Percentiles rank a stretch among this genome's conserved stretches.
Conservation (phyloP, 1,140 invertebrate genomes). For the Eurosta solidaginis region DNA sequence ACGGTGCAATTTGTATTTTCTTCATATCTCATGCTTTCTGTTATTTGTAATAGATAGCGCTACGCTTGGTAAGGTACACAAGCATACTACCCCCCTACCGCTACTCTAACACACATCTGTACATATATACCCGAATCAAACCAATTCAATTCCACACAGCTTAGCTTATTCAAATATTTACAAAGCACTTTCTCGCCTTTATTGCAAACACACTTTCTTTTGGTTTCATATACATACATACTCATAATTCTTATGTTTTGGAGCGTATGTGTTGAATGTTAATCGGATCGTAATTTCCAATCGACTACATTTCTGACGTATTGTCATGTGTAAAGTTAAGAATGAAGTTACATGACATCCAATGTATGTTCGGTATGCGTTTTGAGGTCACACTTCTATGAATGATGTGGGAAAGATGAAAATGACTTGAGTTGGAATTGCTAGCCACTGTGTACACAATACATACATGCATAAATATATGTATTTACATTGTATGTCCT, state of each 20-base stretch:
- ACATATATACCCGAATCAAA: too few relatives aligned
- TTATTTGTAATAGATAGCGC: too few relatives aligned
- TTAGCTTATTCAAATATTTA: not conserved
- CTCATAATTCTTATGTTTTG: not conserved
- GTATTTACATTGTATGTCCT: not conserved
- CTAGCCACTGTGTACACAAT: too few relatives aligned
- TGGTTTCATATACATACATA: not conserved
- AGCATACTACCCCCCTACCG: too few relatives aligned
- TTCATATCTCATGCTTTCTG: too few relatives aligned
- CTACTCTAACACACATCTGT: too few relatives aligned
- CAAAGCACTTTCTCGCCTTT: conserved; percentile 11
- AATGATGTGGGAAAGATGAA: not conserved
- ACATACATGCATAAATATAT: not conserved
- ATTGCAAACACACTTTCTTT: not conserved
- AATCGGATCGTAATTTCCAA: conserved; percentile 27
- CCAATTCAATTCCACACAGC: not conserved
- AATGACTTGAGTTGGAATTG: not conserved
- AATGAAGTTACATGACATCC: not conserved
- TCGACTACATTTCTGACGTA: conserved; percentile 18
- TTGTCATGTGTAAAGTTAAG: conserved; percentile 14
- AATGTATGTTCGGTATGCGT: not conserved
- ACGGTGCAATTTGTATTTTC: too few relatives aligned
- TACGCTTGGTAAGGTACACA: too few relatives aligned
- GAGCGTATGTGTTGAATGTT: conserved; percentile 7
- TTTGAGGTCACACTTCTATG: not conserved